Percentiles rank a stretch among this genome's conserved stretches.
Conservation (phyloP, 1,140 invertebrate species). For the Melanaphis sacchari region DNA sequence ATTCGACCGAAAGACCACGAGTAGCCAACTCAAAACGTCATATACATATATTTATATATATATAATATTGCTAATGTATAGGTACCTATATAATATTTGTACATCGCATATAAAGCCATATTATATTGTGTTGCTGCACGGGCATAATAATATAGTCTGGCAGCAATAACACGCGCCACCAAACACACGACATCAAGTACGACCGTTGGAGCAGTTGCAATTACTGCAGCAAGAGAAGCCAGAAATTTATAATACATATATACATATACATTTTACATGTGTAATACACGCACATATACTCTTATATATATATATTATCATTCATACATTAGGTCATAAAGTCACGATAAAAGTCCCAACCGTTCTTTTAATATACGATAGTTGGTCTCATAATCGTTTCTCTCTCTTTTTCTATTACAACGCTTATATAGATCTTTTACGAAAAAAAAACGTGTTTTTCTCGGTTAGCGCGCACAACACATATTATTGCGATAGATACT, state of each 20-base stretch:
- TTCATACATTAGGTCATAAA: not conserved
- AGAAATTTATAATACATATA: not conserved
- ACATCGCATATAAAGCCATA: not conserved
- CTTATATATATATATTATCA: not conserved
- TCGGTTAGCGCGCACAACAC: not conserved
- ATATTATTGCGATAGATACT: not conserved
- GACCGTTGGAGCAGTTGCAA: not conserved
- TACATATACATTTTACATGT: not conserved
- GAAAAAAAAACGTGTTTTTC: not conserved
- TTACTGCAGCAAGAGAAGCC: not conserved
- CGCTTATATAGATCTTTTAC: not conserved
- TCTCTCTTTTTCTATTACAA: not conserved
- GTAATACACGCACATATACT: not conserved
- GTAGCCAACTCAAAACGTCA: not conserved
- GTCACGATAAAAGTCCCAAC: slow-evolving; percentile 2
- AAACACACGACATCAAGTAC: not conserved
- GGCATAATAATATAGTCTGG: not conserved
- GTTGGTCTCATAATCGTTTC: not conserved
- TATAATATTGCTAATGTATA: not conserved
- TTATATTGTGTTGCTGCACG: not conserved
- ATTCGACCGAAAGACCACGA: not conserved
- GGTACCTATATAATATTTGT: not conserved
- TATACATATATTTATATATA: not conserved
- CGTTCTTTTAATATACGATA: not conserved
- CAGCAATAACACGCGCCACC: not conserved